These are phyloP conservation scores for Mimumesa dahlbomi DNA, from an alignment of 2,888 invertebrate species.

Conservation along the genomic window DNA sequence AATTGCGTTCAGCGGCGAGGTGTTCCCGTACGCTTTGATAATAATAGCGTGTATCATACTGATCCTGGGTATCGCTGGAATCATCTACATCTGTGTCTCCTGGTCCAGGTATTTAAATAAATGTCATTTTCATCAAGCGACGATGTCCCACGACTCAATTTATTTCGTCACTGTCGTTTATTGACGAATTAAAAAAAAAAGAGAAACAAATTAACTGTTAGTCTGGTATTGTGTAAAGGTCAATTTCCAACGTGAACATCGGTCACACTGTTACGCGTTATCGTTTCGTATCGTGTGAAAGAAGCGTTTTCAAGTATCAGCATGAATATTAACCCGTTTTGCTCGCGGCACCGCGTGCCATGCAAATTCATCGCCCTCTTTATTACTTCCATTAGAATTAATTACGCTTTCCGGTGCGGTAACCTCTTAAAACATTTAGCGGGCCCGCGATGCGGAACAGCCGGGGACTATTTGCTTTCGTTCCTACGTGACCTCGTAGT, in stretches of 20 bases:
- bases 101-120: slow-evolving; percentile 97
- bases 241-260: not conserved
- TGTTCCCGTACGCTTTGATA: slow-evolving; percentile 94
- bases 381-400: slow-evolving; percentile 63
- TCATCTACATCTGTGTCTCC: slow-evolving; percentile 95
- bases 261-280: slow-evolving; percentile 8
- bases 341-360: slow-evolving; percentile 4
- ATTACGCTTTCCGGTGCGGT: slow-evolving; percentile 64
- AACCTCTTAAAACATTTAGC: slow-evolving; percentile 25
- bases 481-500: not conserved
- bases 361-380: slow-evolving; percentile 58
- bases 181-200: no score
- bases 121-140: no score
- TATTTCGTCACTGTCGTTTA: no score
- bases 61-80: slow-evolving; percentile 92
- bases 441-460: slow-evolving; percentile 1
- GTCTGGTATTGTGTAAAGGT: not conserved
- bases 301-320: slow-evolving; percentile 29
- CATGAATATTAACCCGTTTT: slow-evolving; percentile 55
- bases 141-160: no score
- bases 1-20: slow-evolving; percentile 84
- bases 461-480: not conserved
- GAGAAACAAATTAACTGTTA: no score
- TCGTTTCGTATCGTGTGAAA: slow-evolving; percentile 37
- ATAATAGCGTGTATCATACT: slow-evolving; percentile 94